Percentiles rank a stretch among this genome's conserved stretches.
Evolutionary conservation across 2,113 vertebrate species (phyloP).

Genomic region (Aegotheles bennettii): DNA sequence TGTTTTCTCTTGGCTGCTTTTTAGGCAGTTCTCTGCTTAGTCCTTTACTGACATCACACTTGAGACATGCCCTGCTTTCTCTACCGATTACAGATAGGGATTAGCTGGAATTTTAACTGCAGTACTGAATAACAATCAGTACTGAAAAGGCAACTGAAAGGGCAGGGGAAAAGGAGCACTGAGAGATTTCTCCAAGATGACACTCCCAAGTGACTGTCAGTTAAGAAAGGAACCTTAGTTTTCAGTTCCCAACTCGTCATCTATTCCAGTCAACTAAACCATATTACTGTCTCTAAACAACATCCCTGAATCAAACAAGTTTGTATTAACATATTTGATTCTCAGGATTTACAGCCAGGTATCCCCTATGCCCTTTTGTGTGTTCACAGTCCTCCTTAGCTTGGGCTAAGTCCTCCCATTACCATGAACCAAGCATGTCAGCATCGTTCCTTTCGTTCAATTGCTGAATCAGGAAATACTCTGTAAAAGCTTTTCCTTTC

Average conservation of each 20-base stretch:
- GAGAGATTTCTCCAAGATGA: background rate
- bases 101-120: conserved; percentile 7
- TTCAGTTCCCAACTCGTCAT: background rate
- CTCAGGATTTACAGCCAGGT: background rate
- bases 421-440: background rate
- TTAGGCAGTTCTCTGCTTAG: background rate
- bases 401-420: background rate
- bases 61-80: conserved; percentile 49
- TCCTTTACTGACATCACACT: background rate
- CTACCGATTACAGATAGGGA: background rate
- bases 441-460: background rate
- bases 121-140: too few relatives aligned
- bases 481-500: background rate
- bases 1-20: conserved; percentile 12
- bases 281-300: background rate
- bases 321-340: background rate
- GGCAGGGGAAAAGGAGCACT: background rate
- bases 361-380: background rate
- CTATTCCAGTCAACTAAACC: background rate
- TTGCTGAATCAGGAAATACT: background rate
- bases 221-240: background rate
- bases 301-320: background rate
- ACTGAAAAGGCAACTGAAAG: background rate
- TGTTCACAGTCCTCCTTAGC: background rate
- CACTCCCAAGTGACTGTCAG: background rate